These are phyloP conservation scores for Subacronicta megacephala DNA, from an alignment of 2,888 invertebrate species.

Conservation along the genomic window DNA sequence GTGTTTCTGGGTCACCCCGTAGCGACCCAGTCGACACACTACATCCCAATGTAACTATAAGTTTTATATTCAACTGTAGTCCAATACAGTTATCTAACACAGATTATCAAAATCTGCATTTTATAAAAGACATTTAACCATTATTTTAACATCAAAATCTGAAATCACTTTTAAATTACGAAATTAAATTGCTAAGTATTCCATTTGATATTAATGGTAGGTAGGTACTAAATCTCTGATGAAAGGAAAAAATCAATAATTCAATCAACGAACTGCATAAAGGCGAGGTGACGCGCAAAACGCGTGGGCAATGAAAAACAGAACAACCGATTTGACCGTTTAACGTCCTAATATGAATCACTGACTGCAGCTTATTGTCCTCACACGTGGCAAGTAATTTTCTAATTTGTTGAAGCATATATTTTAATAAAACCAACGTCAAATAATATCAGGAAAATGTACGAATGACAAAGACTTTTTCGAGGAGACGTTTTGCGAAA, in stretches of 20 bases:
- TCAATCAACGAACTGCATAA: slow-evolving; percentile 30
- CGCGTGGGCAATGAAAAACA: slow-evolving; percentile 67
- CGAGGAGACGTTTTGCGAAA: slow-evolving; percentile 3
- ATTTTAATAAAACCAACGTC: slow-evolving; percentile 31
- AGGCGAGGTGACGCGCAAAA: slow-evolving; percentile 61
- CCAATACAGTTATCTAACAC: slow-evolving; percentile 12
- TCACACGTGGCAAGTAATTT: slow-evolving; percentile 43
- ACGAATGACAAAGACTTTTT: too few relatives aligned
- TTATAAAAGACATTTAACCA: slow-evolving; percentile 1
- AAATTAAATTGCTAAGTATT: too few relatives aligned
- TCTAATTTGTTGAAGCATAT: slow-evolving; percentile 24
- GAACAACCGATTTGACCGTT: slow-evolving; percentile 52
- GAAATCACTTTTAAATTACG: too few relatives aligned
- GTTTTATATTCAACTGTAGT: slow-evolving; percentile 49
- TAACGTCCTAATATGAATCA: slow-evolving; percentile 67
- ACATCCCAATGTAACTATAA: slow-evolving; percentile 54
- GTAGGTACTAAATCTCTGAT: slow-evolving; percentile 6
- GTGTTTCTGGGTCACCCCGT: slow-evolving; percentile 71
- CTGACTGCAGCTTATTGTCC: slow-evolving; percentile 34
- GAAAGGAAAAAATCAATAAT: slow-evolving; percentile 21
- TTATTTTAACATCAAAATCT: not conserved
- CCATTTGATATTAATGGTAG: slow-evolving; percentile 12
- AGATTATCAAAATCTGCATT: slow-evolving; percentile 31
- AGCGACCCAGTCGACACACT: slow-evolving; percentile 54
- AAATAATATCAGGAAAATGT: slow-evolving; percentile 21